Percentiles rank a stretch among this genome's conserved stretches.
phyloP scores from a whole-genome alignment of 2,797 vertebrate genomes.

The Xenentodon cancila region DNA sequence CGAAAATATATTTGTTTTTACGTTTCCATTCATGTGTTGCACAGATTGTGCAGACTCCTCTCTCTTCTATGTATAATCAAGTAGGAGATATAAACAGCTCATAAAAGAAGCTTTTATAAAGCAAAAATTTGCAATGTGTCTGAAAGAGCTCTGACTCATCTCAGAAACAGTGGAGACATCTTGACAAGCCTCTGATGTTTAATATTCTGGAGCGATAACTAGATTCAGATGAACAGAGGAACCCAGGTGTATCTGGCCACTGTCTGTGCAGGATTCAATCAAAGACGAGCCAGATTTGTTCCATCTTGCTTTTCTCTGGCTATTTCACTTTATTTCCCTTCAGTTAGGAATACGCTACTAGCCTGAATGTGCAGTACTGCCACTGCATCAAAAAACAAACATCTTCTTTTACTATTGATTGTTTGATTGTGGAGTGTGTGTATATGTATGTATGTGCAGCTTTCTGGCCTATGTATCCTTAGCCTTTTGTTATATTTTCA shows the following conservation, averaged over 20 bases:
- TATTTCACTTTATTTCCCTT: constrained; percentile 68
- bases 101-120: constrained; percentile 23
- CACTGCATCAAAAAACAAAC: constrained; percentile 34
- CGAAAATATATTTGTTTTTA: background rate
- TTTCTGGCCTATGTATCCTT: constrained; percentile 1
- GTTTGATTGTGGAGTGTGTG: constrained; percentile 18
- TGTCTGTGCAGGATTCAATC: constrained; percentile 72
- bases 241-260: constrained; percentile 71
- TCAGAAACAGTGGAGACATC: constrained; percentile 43
- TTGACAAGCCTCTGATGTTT: constrained; percentile 63
- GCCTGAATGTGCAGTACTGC: constrained; percentile 43
- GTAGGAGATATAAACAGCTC: constrained; percentile 10
- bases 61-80: background rate
- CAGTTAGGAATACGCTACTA: constrained; percentile 41
- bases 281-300: constrained; percentile 60
- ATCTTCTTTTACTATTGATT: constrained; percentile 38
- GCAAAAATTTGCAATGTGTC: constrained; percentile 13
- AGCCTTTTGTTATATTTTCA: constrained; percentile 17
- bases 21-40: constrained; percentile 4
- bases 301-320: constrained; percentile 36
- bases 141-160: constrained; percentile 52
- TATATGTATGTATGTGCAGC: background rate
- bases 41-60: background rate
- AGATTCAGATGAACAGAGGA: constrained; percentile 68
- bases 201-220: constrained; percentile 70